A percentile compares a stretch with the other conserved stretches of the same genome.
phyloP scores from a whole-genome alignment of 2,888 invertebrate genomes.

The Andricus quercusramuli region DNA sequence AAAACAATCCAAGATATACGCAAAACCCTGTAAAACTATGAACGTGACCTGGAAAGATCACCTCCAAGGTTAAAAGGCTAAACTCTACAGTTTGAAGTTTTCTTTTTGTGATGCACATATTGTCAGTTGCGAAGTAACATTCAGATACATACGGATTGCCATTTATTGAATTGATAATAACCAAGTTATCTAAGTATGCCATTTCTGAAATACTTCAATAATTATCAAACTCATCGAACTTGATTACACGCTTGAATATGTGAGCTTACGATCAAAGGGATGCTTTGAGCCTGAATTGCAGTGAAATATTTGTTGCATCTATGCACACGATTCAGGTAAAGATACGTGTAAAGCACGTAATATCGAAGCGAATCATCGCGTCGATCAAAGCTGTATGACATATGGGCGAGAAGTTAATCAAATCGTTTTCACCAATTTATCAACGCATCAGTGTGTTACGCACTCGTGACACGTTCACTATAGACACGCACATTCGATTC shows the following conservation, averaged over 20 bases:
- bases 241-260: conserved; percentile 53
- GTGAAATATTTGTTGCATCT: not conserved
- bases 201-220: not conserved
- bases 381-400: conserved; percentile 62
- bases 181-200: not conserved
- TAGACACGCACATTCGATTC: conserved; percentile 29
- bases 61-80: too few species aligned
- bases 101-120: too few species aligned
- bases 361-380: conserved; percentile 53
- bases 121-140: too few species aligned
- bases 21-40: too few species aligned
- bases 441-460: conserved; percentile 50
- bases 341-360: conserved; percentile 41
- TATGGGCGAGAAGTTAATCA: conserved; percentile 68
- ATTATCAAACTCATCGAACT: not conserved
- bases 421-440: conserved; percentile 69
- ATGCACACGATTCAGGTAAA: not conserved
- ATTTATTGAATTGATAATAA: not conserved
- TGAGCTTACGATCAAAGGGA: conserved; percentile 13
- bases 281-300: not conserved
- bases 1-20: too few species aligned
- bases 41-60: too few species aligned
- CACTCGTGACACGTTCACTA: conserved; percentile 25
- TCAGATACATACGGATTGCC: too few species aligned
- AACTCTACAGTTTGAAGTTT: too few species aligned